Evolutionary conservation across 2,888 invertebrate genomes (phyloP), one percentile per base, ranked within the genome.

Genomic region (Tenthredo distinguenda): DNA sequence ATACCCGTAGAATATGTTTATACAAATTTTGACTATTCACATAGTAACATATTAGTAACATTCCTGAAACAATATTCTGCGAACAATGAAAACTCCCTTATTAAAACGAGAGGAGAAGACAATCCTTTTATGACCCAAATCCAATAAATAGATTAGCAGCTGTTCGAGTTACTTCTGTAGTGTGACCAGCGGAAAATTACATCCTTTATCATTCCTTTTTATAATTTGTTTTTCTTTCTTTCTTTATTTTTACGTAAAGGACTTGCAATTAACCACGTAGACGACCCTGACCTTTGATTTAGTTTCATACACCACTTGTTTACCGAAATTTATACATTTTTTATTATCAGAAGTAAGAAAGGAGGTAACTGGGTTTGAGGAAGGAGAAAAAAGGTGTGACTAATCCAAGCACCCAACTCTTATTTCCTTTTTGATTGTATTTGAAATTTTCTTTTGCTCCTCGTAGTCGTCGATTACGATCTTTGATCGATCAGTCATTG

Each of bases 51-150:
- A 55, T 55, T 55, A 55, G 55, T n/a, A 18, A 55, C 55, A 55
- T 68, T 34, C 68, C 5, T 12, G 15, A 68, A 34, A 34, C 18
- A 68, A 68, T 68, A 10, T 68, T 68, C 68, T 68, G 68, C 68
- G 68, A 68, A 68, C 68, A 68, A 68, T 68, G 34, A 68, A 34
- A 68, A 68, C 68, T 68, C 68, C 34, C 34, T 68, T 18, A 31
- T 68, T 18, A 68, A 18, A 68, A 68, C 12, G 68, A 68, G 34
- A 68, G 68, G 68, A 34, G 34, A 10, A 26, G 3, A 26, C 26
- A 3, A 26, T 1, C 7, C 34, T 6, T 18, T 15, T 18, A 68
- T 0, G 2, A 34, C 34, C 68, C 34, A 6, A 18, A 68, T 34
- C 15, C 18, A 68, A 34, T 26, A 34, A 18, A 34, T 34, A 68